Percentiles rank a stretch among this genome's conserved stretches.
Evolutionary conservation across 2,797 vertebrate species (phyloP).

Genomic region (Lepus townsendii): DNA sequence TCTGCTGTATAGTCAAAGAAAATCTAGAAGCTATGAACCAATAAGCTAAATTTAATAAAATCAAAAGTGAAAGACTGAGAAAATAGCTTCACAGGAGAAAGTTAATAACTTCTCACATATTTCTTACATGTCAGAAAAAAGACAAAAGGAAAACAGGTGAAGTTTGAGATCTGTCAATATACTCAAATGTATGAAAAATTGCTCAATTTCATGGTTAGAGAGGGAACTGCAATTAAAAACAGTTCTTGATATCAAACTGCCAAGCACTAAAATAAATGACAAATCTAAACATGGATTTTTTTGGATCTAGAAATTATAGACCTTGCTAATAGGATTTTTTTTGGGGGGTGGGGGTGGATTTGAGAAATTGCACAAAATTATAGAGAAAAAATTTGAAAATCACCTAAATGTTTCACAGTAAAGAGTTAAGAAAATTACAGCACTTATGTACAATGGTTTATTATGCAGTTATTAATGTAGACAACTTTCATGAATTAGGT

Average conservation of each 20-base stretch:
- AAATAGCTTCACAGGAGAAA: conserved; percentile 14
- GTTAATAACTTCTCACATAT: conserved; percentile 17
- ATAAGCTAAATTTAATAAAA: conserved; percentile 28
- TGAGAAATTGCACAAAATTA: background rate
- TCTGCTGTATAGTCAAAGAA: conserved; percentile 38
- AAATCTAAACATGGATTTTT: conserved; percentile 41
- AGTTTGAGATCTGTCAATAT: background rate
- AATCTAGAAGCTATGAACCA: conserved; percentile 3
- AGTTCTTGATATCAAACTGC: background rate
- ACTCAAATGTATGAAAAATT: background rate
- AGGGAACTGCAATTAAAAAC: conserved; percentile 29
- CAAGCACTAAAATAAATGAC: background rate
- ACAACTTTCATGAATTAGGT: conserved; percentile 17
- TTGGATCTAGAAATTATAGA: conserved; percentile 34
- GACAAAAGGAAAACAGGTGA: conserved; percentile 27
- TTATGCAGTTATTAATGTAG: background rate
- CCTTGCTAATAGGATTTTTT: background rate
- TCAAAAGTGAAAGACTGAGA: background rate
- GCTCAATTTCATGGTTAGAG: background rate
- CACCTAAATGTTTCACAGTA: conserved; percentile 6
- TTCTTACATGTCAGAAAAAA: conserved; percentile 49
- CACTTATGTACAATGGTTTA: background rate
- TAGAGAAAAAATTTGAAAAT: background rate
- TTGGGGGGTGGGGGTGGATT: background rate
- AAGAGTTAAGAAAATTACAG: conserved; percentile 48